Base-by-base conservation (phyloP, 1,140 invertebrate genomes). In the Anthonomus grandis region DNA sequence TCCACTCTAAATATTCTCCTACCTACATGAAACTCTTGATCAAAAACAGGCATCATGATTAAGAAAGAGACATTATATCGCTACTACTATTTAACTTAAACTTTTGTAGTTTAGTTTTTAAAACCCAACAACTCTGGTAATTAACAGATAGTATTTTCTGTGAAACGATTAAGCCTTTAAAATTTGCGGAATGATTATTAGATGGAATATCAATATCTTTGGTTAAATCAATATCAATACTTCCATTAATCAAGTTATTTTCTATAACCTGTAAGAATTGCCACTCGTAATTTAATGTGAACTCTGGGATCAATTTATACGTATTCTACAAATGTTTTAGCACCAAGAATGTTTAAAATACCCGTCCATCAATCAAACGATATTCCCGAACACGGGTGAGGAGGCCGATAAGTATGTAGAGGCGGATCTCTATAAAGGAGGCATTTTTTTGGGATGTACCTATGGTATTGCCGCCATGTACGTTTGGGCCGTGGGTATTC, bases 401-500 rank as follows among this genome's bases (percentile, higher is more conserved):
- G 72, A 75, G 46, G 71, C 80, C 22, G 81, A 76, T 23, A 70
- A 81, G 4, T 68, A 74, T 0, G 80, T 90, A n/a, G 77, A 86
- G 45, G 86, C 87, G 9, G 87, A 93, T 76, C 81, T 94, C 25
- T 93, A 89, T 66, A 90, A 84, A 68, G 89, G 89, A 37, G 91
- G 91, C 5, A 81, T 93, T 25, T 93, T 88, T 66, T 76, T 95
- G 3, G 92, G 92, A 9, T 95, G 91, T 71, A 78, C 85, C 47
- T 95, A 90, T 74, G 93, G 93, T 5, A 67, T 82, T 2, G 77
- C 79, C 1, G 89, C 90, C 1, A 87, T 94, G 83, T 91, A 92
- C 65, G 90, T 95, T 64, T 95, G 93, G 93, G 91, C 86, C 1
- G 79, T 95, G 36, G 93, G 93, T 38, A 93, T 95, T 68, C 75